Evolutionary conservation across 2,113 vertebrate species (phyloP).

Genomic region (Synodontis membranacea): DNA sequence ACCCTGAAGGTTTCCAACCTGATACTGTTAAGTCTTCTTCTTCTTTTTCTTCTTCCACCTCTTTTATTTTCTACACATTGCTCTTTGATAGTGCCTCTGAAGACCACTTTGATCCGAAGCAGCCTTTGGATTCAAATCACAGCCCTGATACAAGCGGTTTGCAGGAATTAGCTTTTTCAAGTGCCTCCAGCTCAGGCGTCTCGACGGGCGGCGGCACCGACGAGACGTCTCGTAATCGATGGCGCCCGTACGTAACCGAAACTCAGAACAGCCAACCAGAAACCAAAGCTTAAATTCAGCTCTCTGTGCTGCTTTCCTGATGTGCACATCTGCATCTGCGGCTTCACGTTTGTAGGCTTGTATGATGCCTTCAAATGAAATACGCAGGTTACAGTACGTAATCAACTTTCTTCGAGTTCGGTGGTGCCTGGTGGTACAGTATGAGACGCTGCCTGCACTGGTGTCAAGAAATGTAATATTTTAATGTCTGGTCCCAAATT

Average conservation of each 20-base stretch:
- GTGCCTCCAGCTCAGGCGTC: neutral
- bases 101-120: neutral
- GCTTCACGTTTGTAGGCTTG: neutral
- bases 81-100: neutral
- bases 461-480: neutral
- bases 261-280: constrained; percentile 38
- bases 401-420: constrained; percentile 5
- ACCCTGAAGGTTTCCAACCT: neutral
- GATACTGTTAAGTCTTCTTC: neutral
- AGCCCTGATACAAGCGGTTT: neutral
- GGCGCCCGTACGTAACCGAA: constrained; percentile 20
- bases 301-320: neutral
- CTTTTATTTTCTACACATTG: neutral
- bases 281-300: constrained; percentile 8
- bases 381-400: neutral
- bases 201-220: neutral
- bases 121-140: neutral
- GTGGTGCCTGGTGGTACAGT: constrained; percentile 9
- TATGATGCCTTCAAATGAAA: constrained; percentile 5
- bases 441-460: neutral
- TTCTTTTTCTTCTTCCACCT: neutral
- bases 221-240: neutral
- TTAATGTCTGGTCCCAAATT: neutral
- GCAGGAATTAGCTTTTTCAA: neutral
- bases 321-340: constrained; percentile 2